phyloP scores from a whole-genome alignment of 2,888 invertebrate species.

The Epistrophella euchroma region DNA sequence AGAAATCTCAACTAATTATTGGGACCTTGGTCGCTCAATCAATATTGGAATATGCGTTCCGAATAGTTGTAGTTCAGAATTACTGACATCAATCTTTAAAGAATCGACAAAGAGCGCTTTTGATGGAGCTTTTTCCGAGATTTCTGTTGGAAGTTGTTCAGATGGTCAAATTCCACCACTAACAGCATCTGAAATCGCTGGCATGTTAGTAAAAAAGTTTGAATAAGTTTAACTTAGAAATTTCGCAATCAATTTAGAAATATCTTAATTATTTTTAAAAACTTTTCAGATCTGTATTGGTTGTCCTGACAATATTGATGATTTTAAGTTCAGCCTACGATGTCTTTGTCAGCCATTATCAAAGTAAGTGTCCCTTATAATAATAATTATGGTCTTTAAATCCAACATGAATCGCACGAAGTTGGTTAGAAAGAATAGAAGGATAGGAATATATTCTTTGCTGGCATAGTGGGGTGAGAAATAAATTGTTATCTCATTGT shows the following conservation, averaged over 20 bases:
- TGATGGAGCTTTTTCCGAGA: constrained; percentile 25
- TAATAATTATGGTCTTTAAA: too few relatives aligned
- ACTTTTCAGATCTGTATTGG: not conserved
- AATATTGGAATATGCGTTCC: constrained; percentile 71
- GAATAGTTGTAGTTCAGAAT: constrained; percentile 49
- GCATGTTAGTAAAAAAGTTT: constrained; percentile 10
- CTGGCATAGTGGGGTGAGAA: too few relatives aligned
- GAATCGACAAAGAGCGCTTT: not conserved
- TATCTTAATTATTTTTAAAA: not conserved
- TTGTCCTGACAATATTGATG: not conserved
- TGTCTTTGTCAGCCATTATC: not conserved
- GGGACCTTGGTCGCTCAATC: not conserved
- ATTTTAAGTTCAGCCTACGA: constrained; percentile 22
- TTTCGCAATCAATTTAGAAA: too few relatives aligned
- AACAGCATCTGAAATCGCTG: not conserved
- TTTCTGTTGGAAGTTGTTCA: not conserved
- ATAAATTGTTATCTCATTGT: too few relatives aligned
- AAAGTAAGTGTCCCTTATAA: not conserved
- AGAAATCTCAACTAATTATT: not conserved
- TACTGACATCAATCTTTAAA: constrained; percentile 45
- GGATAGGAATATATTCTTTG: too few relatives aligned
- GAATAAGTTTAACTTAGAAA: too few relatives aligned
- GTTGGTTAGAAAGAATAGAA: too few relatives aligned
- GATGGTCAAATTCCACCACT: not conserved
- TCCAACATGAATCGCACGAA: too few relatives aligned